Evolutionary conservation across 2,888 invertebrate genomes (phyloP), one percentile per base, ranked within the genome.

Genomic region (Trichacis sp.): DNA sequence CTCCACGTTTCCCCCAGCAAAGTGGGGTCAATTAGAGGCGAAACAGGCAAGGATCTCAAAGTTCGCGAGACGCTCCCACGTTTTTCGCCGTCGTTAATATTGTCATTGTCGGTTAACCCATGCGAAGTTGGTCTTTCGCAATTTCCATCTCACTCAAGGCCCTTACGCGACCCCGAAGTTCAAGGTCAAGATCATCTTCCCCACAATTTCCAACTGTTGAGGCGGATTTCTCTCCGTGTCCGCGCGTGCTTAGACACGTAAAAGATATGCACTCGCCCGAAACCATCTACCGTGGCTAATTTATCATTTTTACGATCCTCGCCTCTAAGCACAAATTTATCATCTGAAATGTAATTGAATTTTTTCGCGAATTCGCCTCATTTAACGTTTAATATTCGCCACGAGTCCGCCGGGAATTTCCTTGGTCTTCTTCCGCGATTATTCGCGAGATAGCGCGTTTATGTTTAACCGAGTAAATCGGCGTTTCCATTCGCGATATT

Each of bases 11-110:
- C 24, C 62, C 54, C 47, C 55, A 40, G 71, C 74, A 74, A 80
- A 80, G 79, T 79, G 80, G 73, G 80, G 79, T 80, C 80, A 80
- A 80, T 79, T 79, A 74, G 70, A 69, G 72, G 74, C 69, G 76
- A 71, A n/a, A 70, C 70, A 76, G 55, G 47, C 55, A 14, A 33
- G 30, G 49, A 56, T 48, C 24, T 42, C 56, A 42, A 46, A 56
- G 56, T 56, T 42, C 48, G 29, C 30, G 38, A 29, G 36, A 49
- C 50, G 50, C 50, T 45, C 57, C 43, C 57, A 57, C 57, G 57
- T 50, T 50, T 24, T 50, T 57, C 50, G 49, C 50, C 17, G 50
- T 24, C 50, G 45, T 57, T 50, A 50, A 57, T 43, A 56, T 49
- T 56, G 48, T 56, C 48, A 38, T 48, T 42, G 49, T 56, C 49